Evolutionary conservation across 2,797 vertebrate species (phyloP).

Genomic region (Sebastolobus alascanus): DNA sequence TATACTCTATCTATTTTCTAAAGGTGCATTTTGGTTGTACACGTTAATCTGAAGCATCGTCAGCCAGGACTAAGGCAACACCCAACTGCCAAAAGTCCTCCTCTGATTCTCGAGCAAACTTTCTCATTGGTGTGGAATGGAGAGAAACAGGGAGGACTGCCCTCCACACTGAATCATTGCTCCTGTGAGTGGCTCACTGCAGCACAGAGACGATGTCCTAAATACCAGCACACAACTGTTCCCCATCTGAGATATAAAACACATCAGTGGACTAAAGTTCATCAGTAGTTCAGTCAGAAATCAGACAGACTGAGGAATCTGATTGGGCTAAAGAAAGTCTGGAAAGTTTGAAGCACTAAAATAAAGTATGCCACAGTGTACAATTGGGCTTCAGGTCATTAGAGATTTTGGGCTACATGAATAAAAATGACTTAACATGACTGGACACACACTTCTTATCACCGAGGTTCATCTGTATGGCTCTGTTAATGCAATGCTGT

Average conservation of each 20-base stretch:
- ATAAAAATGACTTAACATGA: background rate
- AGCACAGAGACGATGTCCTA: background rate
- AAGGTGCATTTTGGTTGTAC: background rate
- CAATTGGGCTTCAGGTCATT: background rate
- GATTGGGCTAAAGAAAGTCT: background rate
- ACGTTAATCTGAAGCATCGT: background rate
- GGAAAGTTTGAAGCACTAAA: background rate
- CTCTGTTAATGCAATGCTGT: background rate
- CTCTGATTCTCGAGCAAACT: background rate
- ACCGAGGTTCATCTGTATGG: background rate
- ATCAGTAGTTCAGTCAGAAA: background rate
- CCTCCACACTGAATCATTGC: background rate
- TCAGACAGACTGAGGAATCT: background rate
- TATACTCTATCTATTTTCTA: background rate
- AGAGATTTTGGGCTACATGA: background rate
- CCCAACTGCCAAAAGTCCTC: background rate
- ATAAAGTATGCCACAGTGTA: background rate
- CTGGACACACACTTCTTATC: background rate
- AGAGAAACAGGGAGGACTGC: slow-evolving; percentile 28
- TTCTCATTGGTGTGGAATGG: slow-evolving; percentile 36
- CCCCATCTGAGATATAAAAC: background rate
- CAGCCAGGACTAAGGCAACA: slow-evolving; percentile 18
- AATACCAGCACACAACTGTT: slow-evolving; percentile 13
- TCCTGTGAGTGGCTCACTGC: background rate
- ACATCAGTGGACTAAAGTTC: background rate